Evolutionary conservation across 2,797 vertebrate species (phyloP).

Genomic region (Acanthurus tractus): DNA sequence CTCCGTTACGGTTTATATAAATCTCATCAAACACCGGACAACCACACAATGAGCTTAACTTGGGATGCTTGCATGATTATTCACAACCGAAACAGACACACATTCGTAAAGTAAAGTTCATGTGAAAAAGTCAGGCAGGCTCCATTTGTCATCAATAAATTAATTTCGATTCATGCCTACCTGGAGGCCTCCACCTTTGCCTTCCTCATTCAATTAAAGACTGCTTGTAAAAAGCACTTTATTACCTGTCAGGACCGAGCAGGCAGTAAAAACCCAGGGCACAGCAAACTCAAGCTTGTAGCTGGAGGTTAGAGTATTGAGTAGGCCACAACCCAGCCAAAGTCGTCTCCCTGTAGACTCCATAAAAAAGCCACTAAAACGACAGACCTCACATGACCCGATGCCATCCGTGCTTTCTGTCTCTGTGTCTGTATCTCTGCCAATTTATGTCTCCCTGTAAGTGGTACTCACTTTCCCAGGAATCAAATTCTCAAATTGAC

Average conservation of each 20-base stretch:
- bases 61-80: constrained; percentile 49
- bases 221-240: constrained; percentile 79
- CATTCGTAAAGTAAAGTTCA: constrained; percentile 42
- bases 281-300: constrained; percentile 53
- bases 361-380: constrained; percentile 73
- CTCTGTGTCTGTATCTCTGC: constrained; percentile 21
- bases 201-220: constrained; percentile 75
- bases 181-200: constrained; percentile 73
- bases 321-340: constrained; percentile 53
- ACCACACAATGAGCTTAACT: constrained; percentile 51
- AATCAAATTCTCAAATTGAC: constrained; percentile 47
- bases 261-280: constrained; percentile 65
- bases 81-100: constrained; percentile 46
- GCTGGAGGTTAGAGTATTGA: constrained; percentile 63
- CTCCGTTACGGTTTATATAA: constrained; percentile 54
- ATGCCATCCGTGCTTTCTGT: constrained; percentile 11
- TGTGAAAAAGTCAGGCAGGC: constrained; percentile 59
- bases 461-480: constrained; percentile 36
- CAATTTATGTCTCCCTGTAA: constrained; percentile 46
- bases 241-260: constrained; percentile 72
- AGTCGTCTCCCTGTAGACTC: constrained; percentile 62
- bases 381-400: constrained; percentile 39
- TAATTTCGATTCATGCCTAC: constrained; percentile 77
- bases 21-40: constrained; percentile 61
- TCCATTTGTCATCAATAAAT: constrained; percentile 78